phyloP scores from a whole-genome alignment of 2,113 vertebrate species.

The Corvus hawaiiensis region DNA sequence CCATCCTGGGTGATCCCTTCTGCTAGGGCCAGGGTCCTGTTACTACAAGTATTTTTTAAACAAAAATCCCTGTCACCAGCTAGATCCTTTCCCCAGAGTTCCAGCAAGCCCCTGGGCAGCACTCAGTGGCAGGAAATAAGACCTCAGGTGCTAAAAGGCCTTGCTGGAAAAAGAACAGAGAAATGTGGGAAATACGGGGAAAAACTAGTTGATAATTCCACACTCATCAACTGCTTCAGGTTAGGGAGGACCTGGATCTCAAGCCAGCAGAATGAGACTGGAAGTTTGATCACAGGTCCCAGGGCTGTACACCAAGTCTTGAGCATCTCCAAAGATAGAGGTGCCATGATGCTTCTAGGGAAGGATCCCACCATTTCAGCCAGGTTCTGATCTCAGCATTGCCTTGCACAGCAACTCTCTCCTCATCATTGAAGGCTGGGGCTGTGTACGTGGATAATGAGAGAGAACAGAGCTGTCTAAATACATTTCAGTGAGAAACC shows the following conservation, averaged over 20 bases:
- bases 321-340: neutral
- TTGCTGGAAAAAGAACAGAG: neutral
- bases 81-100: neutral
- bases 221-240: neutral
- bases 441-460: neutral
- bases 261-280: neutral
- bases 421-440: neutral
- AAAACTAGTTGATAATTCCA: neutral
- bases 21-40: neutral
- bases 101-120: neutral
- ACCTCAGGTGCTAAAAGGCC: neutral
- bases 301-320: neutral
- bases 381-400: neutral
- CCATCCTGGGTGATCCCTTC: neutral
- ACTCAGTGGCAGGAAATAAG: neutral
- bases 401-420: neutral
- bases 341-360: neutral
- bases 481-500: neutral
- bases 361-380: neutral
- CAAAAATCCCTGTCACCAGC: neutral
- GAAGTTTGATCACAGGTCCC: neutral
- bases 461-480: neutral
- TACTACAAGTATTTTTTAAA: neutral
- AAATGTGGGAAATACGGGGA: neutral
- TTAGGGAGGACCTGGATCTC: neutral